A percentile compares a stretch with the other conserved stretches of the same genome.
Evolutionary conservation across 2,888 invertebrate species (phyloP).

Genomic region (Drosophila koepferae): DNA sequence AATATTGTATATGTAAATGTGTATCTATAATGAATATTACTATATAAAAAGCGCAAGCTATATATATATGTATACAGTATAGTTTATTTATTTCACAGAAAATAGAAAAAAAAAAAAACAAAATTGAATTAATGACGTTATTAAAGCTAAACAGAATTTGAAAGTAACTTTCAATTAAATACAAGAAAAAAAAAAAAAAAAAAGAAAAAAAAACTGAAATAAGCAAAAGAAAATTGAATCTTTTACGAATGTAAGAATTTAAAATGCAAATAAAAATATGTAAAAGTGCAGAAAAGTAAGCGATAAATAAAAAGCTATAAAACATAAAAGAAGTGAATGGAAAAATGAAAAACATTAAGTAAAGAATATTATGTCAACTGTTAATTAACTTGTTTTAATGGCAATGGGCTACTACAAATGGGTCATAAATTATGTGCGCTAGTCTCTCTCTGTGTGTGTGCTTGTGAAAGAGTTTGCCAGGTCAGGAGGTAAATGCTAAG

Average conservation of each 20-base stretch:
- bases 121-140: conserved; percentile 72
- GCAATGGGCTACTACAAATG: conserved; percentile 34
- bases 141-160: conserved; percentile 73
- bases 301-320: conserved; percentile 38
- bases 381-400: conserved; percentile 79
- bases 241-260: conserved; percentile 74
- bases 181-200: conserved; percentile 40
- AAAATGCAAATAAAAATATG: conserved; percentile 58
- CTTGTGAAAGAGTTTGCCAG: conserved; percentile 46
- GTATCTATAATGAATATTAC: conserved; percentile 71
- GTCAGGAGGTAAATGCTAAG: conserved; percentile 43
- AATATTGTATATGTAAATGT: conserved; percentile 82
- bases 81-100: conserved; percentile 61
- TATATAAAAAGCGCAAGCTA: conserved; percentile 38
- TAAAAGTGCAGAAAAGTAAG: conserved; percentile 38
- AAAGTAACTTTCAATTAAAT: conserved; percentile 81
- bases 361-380: conserved; percentile 80
- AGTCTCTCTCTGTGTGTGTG: conserved; percentile 4
- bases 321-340: conserved; percentile 40
- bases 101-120: conserved; percentile 9
- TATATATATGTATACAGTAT: conserved; percentile 56
- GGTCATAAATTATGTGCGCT: conserved; percentile 52
- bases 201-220: no score
- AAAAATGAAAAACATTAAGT: conserved; percentile 65
- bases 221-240: conserved; percentile 44